A percentile compares a stretch with the other conserved stretches of the same genome.
These are phyloP conservation scores for Apodemus agrarius DNA, from an alignment of 2,797 vertebrate genomes.

Conservation along the genomic window DNA sequence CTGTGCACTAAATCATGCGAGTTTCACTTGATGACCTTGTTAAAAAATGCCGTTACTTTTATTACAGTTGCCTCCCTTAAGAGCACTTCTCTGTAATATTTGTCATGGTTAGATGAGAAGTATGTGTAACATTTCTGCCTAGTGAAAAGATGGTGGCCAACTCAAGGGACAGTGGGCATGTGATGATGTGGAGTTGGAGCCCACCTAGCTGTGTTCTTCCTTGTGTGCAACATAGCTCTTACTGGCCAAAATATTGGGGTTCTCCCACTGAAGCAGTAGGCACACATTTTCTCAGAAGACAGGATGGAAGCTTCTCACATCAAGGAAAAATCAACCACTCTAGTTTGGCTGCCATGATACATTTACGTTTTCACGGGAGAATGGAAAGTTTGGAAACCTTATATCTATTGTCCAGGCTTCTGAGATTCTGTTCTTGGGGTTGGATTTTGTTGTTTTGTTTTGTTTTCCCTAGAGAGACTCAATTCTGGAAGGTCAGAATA, in stretches of 20 bases:
- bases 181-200: not conserved
- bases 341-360: not conserved
- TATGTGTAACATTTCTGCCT: not conserved
- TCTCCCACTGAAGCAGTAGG: not conserved
- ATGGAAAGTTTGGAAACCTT: constrained; percentile 38
- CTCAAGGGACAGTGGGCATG: not conserved
- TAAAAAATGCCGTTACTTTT: not conserved
- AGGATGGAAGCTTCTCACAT: not conserved
- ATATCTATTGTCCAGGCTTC: not conserved
- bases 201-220: not conserved
- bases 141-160: not conserved
- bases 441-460: not conserved
- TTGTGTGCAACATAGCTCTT: not conserved
- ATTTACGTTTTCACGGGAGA: constrained; percentile 2
- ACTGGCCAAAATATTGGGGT: not conserved
- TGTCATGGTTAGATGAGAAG: not conserved
- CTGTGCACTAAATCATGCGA: not conserved
- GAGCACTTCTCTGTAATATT: constrained; percentile 25
- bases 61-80: not conserved
- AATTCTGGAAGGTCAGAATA: not conserved
- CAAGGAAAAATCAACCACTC: not conserved
- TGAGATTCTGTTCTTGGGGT: not conserved
- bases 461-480: not conserved
- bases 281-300: not conserved
- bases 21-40: constrained; percentile 29